Evolutionary conservation across 2,797 vertebrate genomes (phyloP).

Genomic region (Mus minutoides): DNA sequence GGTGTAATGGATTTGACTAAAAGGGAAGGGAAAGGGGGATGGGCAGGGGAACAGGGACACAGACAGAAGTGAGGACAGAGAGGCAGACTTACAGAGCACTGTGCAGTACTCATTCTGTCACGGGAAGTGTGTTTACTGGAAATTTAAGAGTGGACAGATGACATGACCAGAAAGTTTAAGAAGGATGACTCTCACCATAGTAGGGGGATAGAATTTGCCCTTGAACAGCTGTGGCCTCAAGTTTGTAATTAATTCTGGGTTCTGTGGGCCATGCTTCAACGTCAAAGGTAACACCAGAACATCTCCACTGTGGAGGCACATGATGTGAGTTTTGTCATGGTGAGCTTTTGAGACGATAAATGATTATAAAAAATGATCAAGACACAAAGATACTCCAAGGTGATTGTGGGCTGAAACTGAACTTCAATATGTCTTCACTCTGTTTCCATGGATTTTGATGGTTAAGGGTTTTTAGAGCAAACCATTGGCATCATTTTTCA

Average conservation of each 20-base stretch:
- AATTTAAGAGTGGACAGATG: neutral
- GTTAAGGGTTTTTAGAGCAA: slow-evolving; percentile 19
- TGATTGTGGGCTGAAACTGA: slow-evolving; percentile 41
- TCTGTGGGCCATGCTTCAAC: slow-evolving; percentile 43
- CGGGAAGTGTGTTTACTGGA: neutral
- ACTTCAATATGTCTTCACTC: neutral
- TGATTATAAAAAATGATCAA: slow-evolving; percentile 19
- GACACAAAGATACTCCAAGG: slow-evolving; percentile 45
- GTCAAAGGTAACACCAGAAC: slow-evolving; percentile 2
- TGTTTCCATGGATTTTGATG: neutral
- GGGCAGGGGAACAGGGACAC: neutral
- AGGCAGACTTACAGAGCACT: neutral
- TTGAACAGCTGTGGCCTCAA: slow-evolving; percentile 63
- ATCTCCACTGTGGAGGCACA: neutral
- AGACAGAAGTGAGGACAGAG: neutral
- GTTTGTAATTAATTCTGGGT: slow-evolving; percentile 64
- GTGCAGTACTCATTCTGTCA: neutral
- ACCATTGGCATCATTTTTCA: neutral
- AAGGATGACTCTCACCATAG: neutral
- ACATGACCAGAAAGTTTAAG: neutral
- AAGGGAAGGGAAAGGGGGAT: neutral
- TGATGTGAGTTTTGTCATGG: slow-evolving; percentile 41
- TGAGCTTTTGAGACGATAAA: slow-evolving; percentile 31
- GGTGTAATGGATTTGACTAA: neutral
- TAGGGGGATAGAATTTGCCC: neutral